Percentiles rank a stretch among this genome's conserved stretches.
phyloP scores from a whole-genome alignment of 2,888 invertebrate species.

The Papilio elwesi region DNA sequence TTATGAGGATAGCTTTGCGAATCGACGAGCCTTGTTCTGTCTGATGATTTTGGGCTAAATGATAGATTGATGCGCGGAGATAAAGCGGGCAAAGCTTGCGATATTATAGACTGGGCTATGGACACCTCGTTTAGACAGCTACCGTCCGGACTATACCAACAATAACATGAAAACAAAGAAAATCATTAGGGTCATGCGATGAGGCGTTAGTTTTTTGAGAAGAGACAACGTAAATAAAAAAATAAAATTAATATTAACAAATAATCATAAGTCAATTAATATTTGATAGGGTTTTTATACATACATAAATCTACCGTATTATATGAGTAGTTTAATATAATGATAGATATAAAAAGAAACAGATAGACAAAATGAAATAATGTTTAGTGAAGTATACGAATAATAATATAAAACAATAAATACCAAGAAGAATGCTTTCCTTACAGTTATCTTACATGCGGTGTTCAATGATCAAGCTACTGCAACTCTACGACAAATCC shows the following conservation, averaged over 20 bases:
- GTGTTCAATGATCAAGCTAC: conserved; percentile 48
- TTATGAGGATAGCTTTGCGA: conserved; percentile 58
- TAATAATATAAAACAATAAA: conserved; percentile 39
- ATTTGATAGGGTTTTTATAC: conserved; percentile 41
- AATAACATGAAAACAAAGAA: conserved; percentile 54
- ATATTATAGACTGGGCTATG: conserved; percentile 82
- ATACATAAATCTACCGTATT: conserved; percentile 25
- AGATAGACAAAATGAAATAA: conserved; percentile 31
- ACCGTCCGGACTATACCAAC: conserved; percentile 76
- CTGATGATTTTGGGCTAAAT: conserved; percentile 77
- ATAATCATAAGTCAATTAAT: conserved; percentile 40
- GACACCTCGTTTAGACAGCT: conserved; percentile 82
- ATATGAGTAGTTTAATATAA: not conserved
- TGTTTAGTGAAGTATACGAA: conserved; percentile 20
- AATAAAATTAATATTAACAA: conserved; percentile 25
- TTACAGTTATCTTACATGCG: conserved; percentile 57
- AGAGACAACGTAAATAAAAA: conserved; percentile 43
- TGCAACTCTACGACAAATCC: conserved; percentile 47
- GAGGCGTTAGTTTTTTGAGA: conserved; percentile 46
- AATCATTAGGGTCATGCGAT: conserved; percentile 58
- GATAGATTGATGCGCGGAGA: conserved; percentile 76
- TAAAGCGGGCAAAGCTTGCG: conserved; percentile 80
- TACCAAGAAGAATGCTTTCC: conserved; percentile 79
- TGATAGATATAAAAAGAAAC: conserved; percentile 1
- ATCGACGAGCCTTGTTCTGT: conserved; percentile 77